These are phyloP conservation scores for Helobdella robusta DNA, from an alignment of 2,888 invertebrate species.

Conservation along the genomic window DNA sequence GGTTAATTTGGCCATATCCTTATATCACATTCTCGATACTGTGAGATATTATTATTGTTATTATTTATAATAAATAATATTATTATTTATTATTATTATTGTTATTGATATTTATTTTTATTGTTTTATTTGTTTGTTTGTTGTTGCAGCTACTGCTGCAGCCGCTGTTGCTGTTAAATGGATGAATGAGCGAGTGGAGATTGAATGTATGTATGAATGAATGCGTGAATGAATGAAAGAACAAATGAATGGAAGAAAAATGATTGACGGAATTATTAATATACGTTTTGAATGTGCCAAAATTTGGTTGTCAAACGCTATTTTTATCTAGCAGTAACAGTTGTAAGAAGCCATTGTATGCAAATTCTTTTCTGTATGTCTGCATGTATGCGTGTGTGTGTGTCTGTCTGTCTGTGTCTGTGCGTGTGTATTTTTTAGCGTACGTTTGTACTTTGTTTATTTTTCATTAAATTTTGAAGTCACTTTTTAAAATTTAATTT, in stretches of 20 bases:
- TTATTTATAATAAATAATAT: background rate
- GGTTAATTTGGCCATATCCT: constrained; percentile 37
- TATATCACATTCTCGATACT: constrained; percentile 39
- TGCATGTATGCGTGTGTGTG: background rate
- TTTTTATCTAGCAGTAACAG: background rate
- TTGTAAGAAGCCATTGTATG: background rate
- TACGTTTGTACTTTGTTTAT: no score
- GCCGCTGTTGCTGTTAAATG: no score
- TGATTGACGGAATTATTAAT: no score
- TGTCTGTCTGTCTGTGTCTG: background rate
- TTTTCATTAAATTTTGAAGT: no score
- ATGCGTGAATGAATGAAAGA: background rate
- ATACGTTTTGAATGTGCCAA: no score
- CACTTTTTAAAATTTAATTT: no score
- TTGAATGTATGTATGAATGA: background rate
- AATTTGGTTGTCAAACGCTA: no score
- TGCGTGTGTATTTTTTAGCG: no score
- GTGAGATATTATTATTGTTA: constrained; percentile 29
- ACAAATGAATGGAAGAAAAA: background rate
- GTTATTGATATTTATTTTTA: no score
- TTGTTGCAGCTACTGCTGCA: no score
- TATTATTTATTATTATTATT: background rate
- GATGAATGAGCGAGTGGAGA: no score
- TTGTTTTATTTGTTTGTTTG: no score
- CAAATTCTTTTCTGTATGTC: background rate